These are phyloP conservation scores for Baccha elongata DNA, from an alignment of 2,888 invertebrate genomes.

Conservation along the genomic window DNA sequence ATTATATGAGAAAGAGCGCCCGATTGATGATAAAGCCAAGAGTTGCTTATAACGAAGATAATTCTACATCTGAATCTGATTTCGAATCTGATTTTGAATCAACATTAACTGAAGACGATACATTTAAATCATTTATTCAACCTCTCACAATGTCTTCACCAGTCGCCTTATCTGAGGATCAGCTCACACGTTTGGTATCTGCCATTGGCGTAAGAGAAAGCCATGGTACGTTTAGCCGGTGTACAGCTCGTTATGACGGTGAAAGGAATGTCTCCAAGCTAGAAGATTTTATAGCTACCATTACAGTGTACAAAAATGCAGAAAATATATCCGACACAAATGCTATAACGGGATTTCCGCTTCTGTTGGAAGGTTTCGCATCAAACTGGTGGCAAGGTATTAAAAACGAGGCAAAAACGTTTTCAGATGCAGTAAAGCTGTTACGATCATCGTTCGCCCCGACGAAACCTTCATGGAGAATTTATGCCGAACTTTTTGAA, in stretches of 20 bases:
- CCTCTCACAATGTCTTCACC: neutral
- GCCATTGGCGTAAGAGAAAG: neutral
- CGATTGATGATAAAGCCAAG: neutral
- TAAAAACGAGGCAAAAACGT: constrained; percentile 8
- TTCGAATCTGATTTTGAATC: neutral
- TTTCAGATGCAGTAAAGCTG: constrained; percentile 50
- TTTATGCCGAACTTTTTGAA: too few species aligned
- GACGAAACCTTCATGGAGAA: too few species aligned
- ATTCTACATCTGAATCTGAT: neutral
- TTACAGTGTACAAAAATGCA: constrained; percentile 57
- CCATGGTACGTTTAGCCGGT: neutral
- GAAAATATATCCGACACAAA: constrained; percentile 57
- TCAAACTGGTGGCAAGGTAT: constrained; percentile 1
- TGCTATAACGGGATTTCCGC: constrained; percentile 52
- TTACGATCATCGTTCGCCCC: too few species aligned
- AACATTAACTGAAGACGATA: neutral
- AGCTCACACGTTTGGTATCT: neutral
- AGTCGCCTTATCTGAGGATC: neutral
- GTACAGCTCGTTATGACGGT: constrained; percentile 42
- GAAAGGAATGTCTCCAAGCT: constrained; percentile 42
- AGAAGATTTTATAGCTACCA: constrained; percentile 61
- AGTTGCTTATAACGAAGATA: neutral
- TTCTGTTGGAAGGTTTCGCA: constrained; percentile 48
- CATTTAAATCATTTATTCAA: neutral
- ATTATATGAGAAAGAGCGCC: constrained; percentile 2